Evolutionary conservation across 2,797 vertebrate species (phyloP).

Genomic region (Glyptemys insculpta): DNA sequence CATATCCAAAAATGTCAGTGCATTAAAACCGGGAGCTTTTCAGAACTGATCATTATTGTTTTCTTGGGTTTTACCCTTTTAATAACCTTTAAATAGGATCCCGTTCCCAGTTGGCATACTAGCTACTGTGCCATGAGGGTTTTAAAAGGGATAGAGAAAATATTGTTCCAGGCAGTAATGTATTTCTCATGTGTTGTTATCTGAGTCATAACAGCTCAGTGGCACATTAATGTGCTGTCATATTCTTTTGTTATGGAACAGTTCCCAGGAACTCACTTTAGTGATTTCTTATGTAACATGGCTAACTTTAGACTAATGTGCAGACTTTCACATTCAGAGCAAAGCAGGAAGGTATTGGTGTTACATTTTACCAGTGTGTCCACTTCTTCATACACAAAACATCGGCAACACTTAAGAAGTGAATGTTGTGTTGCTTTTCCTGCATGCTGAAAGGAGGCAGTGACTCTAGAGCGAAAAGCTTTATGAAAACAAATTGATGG

Average conservation of each 20-base stretch:
- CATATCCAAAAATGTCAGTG: slow-evolving; percentile 38
- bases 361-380: accelerated
- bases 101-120: neutral
- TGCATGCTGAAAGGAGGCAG: neutral
- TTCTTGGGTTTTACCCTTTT: slow-evolving; percentile 45
- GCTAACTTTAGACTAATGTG: slow-evolving; percentile 20
- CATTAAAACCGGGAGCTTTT: neutral
- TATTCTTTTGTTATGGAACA: slow-evolving; percentile 50
- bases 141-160: neutral
- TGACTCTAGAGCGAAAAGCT: accelerated
- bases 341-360: neutral
- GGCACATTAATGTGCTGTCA: slow-evolving; percentile 52
- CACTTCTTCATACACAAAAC: neutral
- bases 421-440: neutral
- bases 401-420: neutral
- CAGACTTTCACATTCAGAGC: neutral
- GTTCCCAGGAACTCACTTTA: slow-evolving; percentile 29
- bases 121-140: neutral
- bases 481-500: neutral
- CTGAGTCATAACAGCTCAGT: slow-evolving; percentile 26
- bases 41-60: neutral
- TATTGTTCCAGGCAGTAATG: neutral
- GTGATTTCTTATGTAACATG: slow-evolving; percentile 6
- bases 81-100: slow-evolving; percentile 45
- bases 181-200: neutral